A percentile compares a stretch with the other conserved stretches of the same genome.
Evolutionary conservation across 2,888 invertebrate genomes (phyloP).

Genomic region (Orgyia antiqua): DNA sequence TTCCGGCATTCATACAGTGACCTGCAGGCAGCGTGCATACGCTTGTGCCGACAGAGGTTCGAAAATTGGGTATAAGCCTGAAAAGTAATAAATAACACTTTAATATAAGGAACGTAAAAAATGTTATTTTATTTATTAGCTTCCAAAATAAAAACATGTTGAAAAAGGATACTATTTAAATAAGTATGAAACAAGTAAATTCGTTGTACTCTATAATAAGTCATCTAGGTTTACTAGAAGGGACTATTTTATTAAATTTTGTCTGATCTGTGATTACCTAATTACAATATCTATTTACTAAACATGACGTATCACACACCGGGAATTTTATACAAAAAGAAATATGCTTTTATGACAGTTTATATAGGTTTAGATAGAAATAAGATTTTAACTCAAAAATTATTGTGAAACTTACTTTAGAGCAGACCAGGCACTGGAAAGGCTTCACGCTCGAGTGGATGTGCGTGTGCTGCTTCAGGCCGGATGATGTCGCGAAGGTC

Average conservation of each 20-base stretch:
- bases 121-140: neutral
- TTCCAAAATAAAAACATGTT: neutral
- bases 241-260: no score
- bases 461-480: constrained; percentile 99
- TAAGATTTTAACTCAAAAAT: no score
- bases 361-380: no score
- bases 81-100: constrained; percentile 36
- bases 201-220: no score
- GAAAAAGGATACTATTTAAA: neutral
- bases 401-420: constrained; percentile 85
- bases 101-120: no score
- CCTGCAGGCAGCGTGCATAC: constrained; percentile 98
- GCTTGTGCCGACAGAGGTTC: constrained; percentile 99
- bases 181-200: neutral
- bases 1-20: constrained; percentile 95
- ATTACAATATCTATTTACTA: no score
- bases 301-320: no score
- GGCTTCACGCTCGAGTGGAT: constrained; percentile 99
- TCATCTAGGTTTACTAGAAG: no score
- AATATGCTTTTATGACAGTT: no score
- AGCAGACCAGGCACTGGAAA: constrained; percentile 97
- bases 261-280: no score
- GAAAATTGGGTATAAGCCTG: constrained; percentile 99
- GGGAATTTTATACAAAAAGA: no score
- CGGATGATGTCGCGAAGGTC: constrained; percentile 98